Percentiles rank a stretch among this genome's conserved stretches.
phyloP scores from a whole-genome alignment of 2,888 invertebrate species.

The Conops quadrifasciatus region DNA sequence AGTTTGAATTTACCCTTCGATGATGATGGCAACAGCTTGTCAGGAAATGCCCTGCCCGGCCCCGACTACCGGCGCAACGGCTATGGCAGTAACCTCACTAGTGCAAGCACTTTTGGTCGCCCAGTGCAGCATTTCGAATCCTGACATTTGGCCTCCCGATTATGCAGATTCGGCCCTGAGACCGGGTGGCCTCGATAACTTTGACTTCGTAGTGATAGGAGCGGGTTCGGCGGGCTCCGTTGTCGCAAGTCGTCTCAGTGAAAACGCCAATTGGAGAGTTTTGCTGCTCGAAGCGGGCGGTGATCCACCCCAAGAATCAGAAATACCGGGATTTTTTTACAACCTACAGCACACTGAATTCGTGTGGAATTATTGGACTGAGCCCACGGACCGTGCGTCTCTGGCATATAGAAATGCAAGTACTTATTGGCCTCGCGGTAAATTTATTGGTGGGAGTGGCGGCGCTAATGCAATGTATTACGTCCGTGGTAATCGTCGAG shows the following conservation, averaged over 20 bases:
- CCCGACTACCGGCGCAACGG: too few species aligned
- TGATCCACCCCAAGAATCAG: conserved; percentile 51
- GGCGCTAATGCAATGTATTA: conserved; percentile 72
- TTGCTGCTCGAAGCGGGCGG: conserved; percentile 51
- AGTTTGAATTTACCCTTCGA: too few species aligned
- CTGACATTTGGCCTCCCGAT: too few species aligned
- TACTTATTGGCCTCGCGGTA: conserved; percentile 72
- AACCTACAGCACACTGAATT: conserved; percentile 49
- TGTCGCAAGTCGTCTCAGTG: conserved; percentile 45
- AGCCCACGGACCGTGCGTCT: conserved; percentile 51
- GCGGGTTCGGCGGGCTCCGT: conserved; percentile 70
- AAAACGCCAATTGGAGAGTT: conserved; percentile 42
- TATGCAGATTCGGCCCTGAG: too few species aligned
- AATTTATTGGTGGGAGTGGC: conserved; percentile 71
- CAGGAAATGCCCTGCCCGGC: too few species aligned
- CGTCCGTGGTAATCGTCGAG: conserved; percentile 68
- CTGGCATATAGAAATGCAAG: conserved; percentile 49
- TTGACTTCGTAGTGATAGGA: conserved; percentile 68
- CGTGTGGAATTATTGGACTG: conserved; percentile 56
- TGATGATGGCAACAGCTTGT: too few species aligned
- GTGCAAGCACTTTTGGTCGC: too few species aligned
- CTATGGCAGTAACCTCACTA: too few species aligned
- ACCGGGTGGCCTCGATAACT: too few species aligned
- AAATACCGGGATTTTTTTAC: conserved; percentile 50
- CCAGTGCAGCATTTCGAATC: too few species aligned